Evolutionary conservation across 2,888 invertebrate genomes (phyloP).

Genomic region (Agapostemon virescens): DNA sequence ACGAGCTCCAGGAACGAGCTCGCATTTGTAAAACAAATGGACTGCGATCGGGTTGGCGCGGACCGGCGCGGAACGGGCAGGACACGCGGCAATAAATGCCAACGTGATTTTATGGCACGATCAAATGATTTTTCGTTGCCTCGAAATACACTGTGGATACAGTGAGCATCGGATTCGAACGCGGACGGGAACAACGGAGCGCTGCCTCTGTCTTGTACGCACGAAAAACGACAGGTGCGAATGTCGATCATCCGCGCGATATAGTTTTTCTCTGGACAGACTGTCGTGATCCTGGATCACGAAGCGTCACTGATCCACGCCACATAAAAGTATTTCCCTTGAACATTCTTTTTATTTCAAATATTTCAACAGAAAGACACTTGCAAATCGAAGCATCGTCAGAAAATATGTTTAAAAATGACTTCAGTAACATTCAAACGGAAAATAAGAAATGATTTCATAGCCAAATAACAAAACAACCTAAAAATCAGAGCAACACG

Average conservation of each 20-base stretch:
- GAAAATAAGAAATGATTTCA: neutral
- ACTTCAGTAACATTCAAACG: neutral
- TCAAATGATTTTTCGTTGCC: slow-evolving; percentile 60
- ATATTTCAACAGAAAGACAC: no score
- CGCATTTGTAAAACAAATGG: slow-evolving; percentile 64
- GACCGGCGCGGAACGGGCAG: slow-evolving; percentile 18
- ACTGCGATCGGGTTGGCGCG: slow-evolving; percentile 15
- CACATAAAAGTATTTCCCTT: neutral
- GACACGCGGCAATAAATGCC: slow-evolving; percentile 62
- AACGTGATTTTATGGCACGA: slow-evolving; percentile 62
- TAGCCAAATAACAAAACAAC: neutral
- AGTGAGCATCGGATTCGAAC: slow-evolving; percentile 13
- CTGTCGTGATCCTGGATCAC: neutral
- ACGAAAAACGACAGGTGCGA: slow-evolving; percentile 38
- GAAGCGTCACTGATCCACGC: neutral
- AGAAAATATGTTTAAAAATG: neutral
- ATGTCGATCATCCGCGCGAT: slow-evolving; percentile 22
- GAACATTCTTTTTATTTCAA: no score
- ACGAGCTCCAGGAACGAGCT: slow-evolving; percentile 59
- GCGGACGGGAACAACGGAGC: slow-evolving; percentile 13
- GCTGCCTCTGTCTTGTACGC: slow-evolving; percentile 10
- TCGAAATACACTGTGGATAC: slow-evolving; percentile 37
- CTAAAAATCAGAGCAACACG: neutral
- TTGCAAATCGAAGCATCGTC: neutral
- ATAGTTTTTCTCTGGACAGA: neutral